Evolutionary conservation across 2,797 vertebrate genomes (phyloP).

Genomic region (Pseudochaenichthys georgianus): DNA sequence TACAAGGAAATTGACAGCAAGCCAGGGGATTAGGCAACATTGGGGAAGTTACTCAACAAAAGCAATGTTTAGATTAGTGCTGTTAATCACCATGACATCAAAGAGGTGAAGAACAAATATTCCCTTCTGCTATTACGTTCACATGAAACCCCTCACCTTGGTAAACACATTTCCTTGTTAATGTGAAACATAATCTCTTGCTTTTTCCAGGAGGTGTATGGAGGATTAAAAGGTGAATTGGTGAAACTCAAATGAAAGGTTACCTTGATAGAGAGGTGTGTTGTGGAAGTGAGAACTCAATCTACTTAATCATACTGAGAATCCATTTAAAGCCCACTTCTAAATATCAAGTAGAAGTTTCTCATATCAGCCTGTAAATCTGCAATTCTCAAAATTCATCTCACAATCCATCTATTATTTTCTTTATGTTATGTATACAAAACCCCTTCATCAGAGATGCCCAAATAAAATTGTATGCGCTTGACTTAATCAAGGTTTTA

Average conservation of each 20-base stretch:
- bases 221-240: conserved; percentile 6
- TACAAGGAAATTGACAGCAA: too few relatives aligned
- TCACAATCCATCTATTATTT: neutral
- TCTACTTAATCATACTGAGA: too few relatives aligned
- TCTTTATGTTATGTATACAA: neutral
- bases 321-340: too few relatives aligned
- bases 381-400: neutral
- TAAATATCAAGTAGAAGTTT: neutral
- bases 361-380: neutral
- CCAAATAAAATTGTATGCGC: neutral
- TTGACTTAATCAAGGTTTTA: neutral
- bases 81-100: too few relatives aligned
- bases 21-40: neutral
- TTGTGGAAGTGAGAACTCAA: neutral
- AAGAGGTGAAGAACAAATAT: neutral
- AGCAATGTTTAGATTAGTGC: neutral
- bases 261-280: neutral
- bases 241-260: neutral
- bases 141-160: neutral
- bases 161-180: neutral
- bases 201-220: neutral
- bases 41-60: neutral
- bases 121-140: neutral
- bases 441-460: neutral
- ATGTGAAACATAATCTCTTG: neutral